Base-by-base conservation (phyloP, 2,888 invertebrate species). In the Iphiclides podalirius region DNA sequence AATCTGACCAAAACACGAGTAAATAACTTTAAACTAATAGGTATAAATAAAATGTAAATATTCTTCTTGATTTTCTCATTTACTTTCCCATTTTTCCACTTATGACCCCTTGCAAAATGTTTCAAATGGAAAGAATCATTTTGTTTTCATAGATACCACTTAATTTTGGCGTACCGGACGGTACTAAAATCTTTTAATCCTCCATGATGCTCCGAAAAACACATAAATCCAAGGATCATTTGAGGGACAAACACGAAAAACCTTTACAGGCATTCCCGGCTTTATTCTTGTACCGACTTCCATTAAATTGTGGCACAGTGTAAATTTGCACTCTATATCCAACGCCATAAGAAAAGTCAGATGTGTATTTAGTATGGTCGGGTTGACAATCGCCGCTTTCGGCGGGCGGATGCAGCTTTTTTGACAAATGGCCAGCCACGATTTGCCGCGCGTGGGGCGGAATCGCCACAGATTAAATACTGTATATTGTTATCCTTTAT, bases 401-500 rank as follows among this genome's bases (percentile, higher is more conserved):
- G 77, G 70, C 64, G 68, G 74, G 77, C 87, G 87, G 86, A 87
- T 83, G 84, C 83, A 87, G 81, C 83, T 28, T 85, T 86, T 88
- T 84, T 88, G 88, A 88, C 79, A 88, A 88, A 88, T 87, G 86
- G 81, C 85, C 79, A 79, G 75, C 75, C 72, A 74, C 81, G 81
- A 86, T 87, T 87, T 88, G 86, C 87, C 87, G 85, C 81, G 72
- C 68, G 77, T 70, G 73, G 85, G 85, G 86, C 81, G 82, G 76
- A 57, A 57, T 49, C 49, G 61, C 26, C 82, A 83, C 57, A 81
- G 87, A 86, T 12, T 64, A 80, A 44, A 14, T 37, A 26, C 20
- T n/a, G n/a, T n/a, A n/a, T n/a, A n/a, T n/a, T n/a, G n/a, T n/a
- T n/a, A n/a, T n/a, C n/a, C n/a, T n/a, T n/a, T n/a, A n/a, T n/a